Conservation (phyloP, 1,140 invertebrate genomes). For the Lethrus apterus region DNA sequence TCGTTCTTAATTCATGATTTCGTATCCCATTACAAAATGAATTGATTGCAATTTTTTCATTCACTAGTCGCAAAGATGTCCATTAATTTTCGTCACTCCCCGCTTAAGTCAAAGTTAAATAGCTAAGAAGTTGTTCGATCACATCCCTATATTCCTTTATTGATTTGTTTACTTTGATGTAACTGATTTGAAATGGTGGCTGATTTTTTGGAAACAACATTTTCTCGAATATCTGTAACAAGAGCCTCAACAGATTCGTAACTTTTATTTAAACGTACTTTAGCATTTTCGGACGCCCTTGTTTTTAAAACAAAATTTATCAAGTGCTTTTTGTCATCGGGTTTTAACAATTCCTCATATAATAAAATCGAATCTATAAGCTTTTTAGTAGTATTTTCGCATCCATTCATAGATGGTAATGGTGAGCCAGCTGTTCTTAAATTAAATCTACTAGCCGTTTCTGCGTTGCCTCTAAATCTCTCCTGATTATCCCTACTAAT, state of each 20-base stretch:
- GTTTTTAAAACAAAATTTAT: conserved; percentile 19
- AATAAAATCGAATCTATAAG: conserved; percentile 28
- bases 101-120: conserved; percentile 16
- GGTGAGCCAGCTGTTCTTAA: conserved; percentile 23
- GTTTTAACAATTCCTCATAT: conserved; percentile 27
- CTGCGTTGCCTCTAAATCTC: too few species aligned
- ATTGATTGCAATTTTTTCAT: conserved; percentile 25
- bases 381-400: conserved; percentile 23
- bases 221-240: too few species aligned
- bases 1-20: conserved; percentile 15
- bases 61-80: conserved; percentile 14
- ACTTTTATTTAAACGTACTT: conserved; percentile 19
- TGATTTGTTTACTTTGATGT: too few species aligned
- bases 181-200: too few species aligned
- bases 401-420: too few species aligned
- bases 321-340: conserved; percentile 14
- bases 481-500: too few species aligned
- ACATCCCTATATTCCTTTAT: conserved; percentile 17
- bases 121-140: conserved; percentile 19
- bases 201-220: conserved; percentile 21
- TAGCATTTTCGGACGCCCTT: conserved; percentile 16
- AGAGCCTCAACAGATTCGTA: too few species aligned
- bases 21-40: too few species aligned
- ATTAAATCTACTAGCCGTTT: conserved; percentile 22
- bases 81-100: conserved; percentile 10